These are phyloP conservation scores for Cuniculus paca DNA, from an alignment of 2,797 vertebrate species.

Conservation along the genomic window DNA sequence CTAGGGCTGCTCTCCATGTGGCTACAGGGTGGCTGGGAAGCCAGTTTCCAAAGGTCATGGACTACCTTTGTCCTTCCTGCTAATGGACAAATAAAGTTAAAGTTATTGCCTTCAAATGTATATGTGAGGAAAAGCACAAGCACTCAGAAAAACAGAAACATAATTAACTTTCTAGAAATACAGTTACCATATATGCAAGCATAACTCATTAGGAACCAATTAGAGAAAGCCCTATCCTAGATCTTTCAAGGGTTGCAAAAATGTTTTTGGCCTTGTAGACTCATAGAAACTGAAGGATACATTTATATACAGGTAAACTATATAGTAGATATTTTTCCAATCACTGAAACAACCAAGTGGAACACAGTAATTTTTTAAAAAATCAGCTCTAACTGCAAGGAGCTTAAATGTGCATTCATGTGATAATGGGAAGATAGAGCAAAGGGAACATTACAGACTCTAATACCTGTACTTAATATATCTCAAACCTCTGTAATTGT, in stretches of 20 bases:
- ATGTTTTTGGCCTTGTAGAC: not conserved
- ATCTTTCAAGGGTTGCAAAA: not conserved
- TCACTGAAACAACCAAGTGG: not conserved
- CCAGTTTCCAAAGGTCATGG: not conserved
- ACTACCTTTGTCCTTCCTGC: not conserved
- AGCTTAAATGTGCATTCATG: too few relatives aligned
- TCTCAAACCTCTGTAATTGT: not conserved
- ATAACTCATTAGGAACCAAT: not conserved
- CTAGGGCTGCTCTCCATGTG: not conserved
- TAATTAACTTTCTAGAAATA: not conserved
- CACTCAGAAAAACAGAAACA: not conserved
- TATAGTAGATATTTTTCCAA: not conserved
- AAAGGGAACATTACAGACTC: not conserved
- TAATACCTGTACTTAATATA: fast-evolving
- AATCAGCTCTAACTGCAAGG: not conserved
- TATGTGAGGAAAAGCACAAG: not conserved
- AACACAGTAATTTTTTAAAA: not conserved
- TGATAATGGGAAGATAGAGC: not conserved
- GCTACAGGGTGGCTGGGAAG: not conserved
- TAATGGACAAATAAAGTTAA: not conserved
- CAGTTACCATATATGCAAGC: not conserved
- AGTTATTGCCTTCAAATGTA: not conserved
- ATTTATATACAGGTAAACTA: not conserved
- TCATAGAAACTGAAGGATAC: not conserved
- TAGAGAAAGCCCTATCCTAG: not conserved